Conservation (phyloP, 2,113 vertebrate genomes). For the Hemiscyllium ocellatum region DNA sequence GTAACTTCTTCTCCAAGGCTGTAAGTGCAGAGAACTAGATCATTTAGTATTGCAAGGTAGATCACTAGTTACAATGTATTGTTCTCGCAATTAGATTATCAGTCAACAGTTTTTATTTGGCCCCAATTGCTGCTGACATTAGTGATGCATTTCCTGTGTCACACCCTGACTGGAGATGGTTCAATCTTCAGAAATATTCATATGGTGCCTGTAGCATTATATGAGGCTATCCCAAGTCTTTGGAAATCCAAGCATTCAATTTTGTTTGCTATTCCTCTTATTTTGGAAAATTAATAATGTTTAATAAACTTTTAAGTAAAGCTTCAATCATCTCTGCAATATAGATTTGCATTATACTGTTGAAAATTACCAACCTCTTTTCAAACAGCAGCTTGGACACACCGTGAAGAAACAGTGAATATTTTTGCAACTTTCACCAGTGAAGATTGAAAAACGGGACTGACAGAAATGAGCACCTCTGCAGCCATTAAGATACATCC, state of each 20-base stretch:
- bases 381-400: not conserved
- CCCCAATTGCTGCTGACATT: not conserved
- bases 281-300: not conserved
- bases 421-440: not conserved
- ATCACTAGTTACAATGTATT: not conserved
- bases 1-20: constrained; percentile 15
- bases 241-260: not conserved
- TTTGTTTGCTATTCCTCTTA: not conserved
- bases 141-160: not conserved
- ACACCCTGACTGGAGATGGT: not conserved
- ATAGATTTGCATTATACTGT: not conserved
- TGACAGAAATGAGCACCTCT: not conserved
- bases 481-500: not conserved
- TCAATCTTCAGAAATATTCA: not conserved
- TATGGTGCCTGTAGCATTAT: not conserved
- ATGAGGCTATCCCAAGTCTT: not conserved
- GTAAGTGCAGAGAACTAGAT: not conserved
- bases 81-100: not conserved
- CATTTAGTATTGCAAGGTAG: not conserved
- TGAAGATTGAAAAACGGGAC: not conserved
- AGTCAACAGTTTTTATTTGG: too few species aligned
- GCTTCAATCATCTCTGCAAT: not conserved
- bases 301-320: not conserved
- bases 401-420: not conserved
- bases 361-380: not conserved